phyloP scores from a whole-genome alignment of 2,113 vertebrate species.

The Camelus dromedarius region DNA sequence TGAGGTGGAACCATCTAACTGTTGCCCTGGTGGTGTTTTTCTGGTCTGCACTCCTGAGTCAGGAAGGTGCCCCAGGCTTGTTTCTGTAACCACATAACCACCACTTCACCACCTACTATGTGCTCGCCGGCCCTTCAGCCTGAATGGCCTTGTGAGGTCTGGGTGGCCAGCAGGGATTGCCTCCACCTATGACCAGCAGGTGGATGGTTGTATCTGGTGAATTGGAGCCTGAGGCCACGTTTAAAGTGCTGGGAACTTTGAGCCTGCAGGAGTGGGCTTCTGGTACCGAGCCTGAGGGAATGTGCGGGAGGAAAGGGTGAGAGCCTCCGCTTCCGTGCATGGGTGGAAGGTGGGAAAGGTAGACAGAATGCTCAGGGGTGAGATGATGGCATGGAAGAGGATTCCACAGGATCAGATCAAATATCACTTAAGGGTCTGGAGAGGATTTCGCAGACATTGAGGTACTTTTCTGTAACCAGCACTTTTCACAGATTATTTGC shows the following conservation, averaged over 20 bases:
- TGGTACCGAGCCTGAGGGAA: too few relatives aligned
- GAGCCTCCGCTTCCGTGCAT: not conserved
- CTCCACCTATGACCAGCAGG: not conserved
- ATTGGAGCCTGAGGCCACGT: not conserved
- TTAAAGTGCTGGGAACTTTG: not conserved
- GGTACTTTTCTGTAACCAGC: not conserved
- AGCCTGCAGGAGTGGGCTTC: not conserved
- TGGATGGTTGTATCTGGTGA: not conserved
- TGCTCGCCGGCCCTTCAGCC: not conserved
- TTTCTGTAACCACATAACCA: not conserved
- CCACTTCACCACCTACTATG: not conserved
- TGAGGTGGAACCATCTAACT: not conserved
- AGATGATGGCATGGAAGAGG: not conserved
- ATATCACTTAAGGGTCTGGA: not conserved
- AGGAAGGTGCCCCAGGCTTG: not conserved
- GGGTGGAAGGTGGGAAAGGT: not conserved
- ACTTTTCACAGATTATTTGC: not conserved
- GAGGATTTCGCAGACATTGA: not conserved
- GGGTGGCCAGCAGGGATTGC: not conserved
- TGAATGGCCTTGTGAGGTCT: accelerated
- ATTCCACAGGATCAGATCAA: not conserved
- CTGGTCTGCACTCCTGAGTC: not conserved
- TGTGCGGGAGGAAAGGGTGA: too few relatives aligned
- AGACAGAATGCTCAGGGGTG: not conserved
- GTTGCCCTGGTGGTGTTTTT: not conserved